Percentiles rank a stretch among this genome's conserved stretches.
Evolutionary conservation across 2,888 invertebrate species (phyloP).

Genomic region (Coenonympha arcania): DNA sequence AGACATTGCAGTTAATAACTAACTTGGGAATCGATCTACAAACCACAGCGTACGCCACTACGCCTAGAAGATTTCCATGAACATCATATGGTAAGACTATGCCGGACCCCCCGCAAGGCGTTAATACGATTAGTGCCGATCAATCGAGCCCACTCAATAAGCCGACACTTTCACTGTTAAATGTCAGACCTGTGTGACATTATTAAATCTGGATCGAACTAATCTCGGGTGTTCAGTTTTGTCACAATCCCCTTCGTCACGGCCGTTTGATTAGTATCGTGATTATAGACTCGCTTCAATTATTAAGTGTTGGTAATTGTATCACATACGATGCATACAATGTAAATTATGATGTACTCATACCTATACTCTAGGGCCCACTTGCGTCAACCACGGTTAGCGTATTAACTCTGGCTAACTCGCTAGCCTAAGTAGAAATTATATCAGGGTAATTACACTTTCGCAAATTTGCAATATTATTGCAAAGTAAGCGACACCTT

Average conservation of each 20-base stretch:
- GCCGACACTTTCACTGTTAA: slow-evolving; percentile 63
- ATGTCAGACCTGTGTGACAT: slow-evolving; percentile 58
- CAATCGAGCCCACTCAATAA: slow-evolving; percentile 59
- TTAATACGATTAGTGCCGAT: slow-evolving; percentile 61
- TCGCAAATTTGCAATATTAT: too few species aligned
- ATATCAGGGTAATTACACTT: too few species aligned
- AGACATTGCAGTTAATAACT: too few species aligned
- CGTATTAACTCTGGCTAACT: too few species aligned
- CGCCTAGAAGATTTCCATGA: neutral
- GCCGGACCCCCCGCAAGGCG: slow-evolving; percentile 52
- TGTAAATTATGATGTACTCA: neutral
- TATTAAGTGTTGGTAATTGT: slow-evolving; percentile 3
- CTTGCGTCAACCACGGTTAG: too few species aligned
- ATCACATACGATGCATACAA: neutral
- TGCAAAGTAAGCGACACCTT: too few species aligned
- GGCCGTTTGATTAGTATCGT: slow-evolving; percentile 41
- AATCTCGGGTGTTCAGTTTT: slow-evolving; percentile 47
- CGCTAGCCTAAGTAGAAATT: too few species aligned
- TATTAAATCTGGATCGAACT: slow-evolving; percentile 55
- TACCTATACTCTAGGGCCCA: neutral
- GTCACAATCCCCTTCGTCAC: slow-evolving; percentile 53
- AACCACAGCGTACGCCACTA: too few species aligned
- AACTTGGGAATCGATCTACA: too few species aligned
- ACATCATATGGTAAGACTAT: neutral
- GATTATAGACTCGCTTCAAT: neutral